Conservation (phyloP, 2,888 invertebrate genomes). For the Allacma fusca region DNA sequence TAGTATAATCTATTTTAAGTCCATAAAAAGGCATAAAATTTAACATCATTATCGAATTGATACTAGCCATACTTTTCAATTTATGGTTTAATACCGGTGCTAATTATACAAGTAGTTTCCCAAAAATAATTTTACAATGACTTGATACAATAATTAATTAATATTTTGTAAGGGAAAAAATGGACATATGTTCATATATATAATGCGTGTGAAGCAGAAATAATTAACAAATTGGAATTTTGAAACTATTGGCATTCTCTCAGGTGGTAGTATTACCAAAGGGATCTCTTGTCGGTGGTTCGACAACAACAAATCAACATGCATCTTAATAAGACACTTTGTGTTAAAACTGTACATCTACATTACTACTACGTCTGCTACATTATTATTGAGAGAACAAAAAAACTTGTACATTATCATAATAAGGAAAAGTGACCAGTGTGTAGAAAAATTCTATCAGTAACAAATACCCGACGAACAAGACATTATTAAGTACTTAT, state of each 20-base stretch:
- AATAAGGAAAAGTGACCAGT: background rate
- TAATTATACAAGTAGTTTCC: background rate
- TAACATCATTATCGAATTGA: too few relatives aligned
- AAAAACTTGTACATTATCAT: background rate
- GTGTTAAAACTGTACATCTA: constrained; percentile 15
- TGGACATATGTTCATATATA: too few relatives aligned
- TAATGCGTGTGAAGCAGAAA: background rate
- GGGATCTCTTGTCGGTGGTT: constrained; percentile 38
- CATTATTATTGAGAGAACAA: too few relatives aligned
- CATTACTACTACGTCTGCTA: background rate
- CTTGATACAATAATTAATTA: too few relatives aligned
- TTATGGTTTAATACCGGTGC: background rate
- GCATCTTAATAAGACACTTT: constrained; percentile 23
- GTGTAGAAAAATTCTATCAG: background rate
- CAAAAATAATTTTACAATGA: too few relatives aligned
- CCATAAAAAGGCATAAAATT: too few relatives aligned
- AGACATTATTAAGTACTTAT: too few relatives aligned
- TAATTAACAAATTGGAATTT: constrained; percentile 17
- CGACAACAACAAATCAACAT: constrained; percentile 29
- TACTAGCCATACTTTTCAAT: too few relatives aligned
- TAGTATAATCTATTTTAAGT: too few relatives aligned
- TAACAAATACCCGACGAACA: too few relatives aligned
- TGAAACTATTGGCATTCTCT: constrained; percentile 44
- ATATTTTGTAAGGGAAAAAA: too few relatives aligned
- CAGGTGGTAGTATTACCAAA: constrained; percentile 55